Evolutionary conservation across 2,888 invertebrate species (phyloP).

Genomic region (Apotomis betuletana): DNA sequence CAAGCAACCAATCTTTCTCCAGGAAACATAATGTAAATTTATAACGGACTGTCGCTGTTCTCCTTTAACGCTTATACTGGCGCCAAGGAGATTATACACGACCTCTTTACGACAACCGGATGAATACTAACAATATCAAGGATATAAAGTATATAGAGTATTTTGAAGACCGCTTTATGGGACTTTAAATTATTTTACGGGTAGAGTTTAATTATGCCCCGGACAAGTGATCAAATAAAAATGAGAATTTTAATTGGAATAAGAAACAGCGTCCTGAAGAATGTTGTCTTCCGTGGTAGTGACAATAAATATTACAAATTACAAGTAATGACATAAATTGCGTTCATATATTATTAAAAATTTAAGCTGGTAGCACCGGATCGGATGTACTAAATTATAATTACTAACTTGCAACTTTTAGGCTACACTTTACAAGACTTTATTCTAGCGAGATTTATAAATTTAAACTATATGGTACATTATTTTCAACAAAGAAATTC

Average conservation of each 20-base stretch:
- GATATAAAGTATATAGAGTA: conserved; percentile 17
- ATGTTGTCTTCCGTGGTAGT: not conserved
- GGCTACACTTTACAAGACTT: too few relatives aligned
- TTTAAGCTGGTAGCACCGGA: too few relatives aligned
- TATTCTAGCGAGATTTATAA: too few relatives aligned
- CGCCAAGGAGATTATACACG: conserved; percentile 17
- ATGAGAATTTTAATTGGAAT: conserved; percentile 15
- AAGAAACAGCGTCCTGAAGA: not conserved
- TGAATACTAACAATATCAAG: conserved; percentile 16
- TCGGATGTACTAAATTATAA: too few relatives aligned
- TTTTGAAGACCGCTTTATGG: conserved; percentile 31
- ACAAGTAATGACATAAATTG: not conserved
- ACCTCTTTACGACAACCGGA: conserved; percentile 33
- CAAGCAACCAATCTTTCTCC: not conserved
- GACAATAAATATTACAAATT: too few relatives aligned
- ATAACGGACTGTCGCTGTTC: conserved; percentile 12
- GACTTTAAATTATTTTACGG: conserved; percentile 15
- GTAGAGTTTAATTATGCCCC: conserved; percentile 20
- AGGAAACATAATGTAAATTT: conserved; percentile 15
- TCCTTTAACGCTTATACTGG: conserved; percentile 15
- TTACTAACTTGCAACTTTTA: too few relatives aligned
- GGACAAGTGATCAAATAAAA: conserved; percentile 9
- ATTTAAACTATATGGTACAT: too few relatives aligned
- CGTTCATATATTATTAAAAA: not conserved
- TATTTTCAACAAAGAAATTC: too few relatives aligned